A percentile compares a stretch with the other conserved stretches of the same genome.
Conservation (phyloP, 2,113 vertebrate genomes). For the Okapia johnstoni region DNA sequence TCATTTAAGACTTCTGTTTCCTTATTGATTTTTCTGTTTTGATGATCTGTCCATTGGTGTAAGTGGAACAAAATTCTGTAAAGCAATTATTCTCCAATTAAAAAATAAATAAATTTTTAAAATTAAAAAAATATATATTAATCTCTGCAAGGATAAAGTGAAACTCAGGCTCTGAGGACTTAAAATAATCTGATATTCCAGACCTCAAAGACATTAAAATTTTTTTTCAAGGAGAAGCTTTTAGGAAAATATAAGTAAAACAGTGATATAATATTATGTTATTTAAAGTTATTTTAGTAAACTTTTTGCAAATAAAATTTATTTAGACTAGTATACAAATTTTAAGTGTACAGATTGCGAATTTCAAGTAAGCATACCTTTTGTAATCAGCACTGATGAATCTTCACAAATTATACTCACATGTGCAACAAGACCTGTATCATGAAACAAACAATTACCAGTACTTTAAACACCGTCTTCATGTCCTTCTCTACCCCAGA, state of each 20-base stretch:
- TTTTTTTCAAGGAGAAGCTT: background rate
- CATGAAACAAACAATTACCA: background rate
- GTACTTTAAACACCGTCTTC: background rate
- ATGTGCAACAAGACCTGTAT: background rate
- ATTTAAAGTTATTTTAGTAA: background rate
- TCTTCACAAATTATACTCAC: background rate
- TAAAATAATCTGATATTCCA: background rate
- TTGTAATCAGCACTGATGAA: background rate
- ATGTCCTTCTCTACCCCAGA: background rate
- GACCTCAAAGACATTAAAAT: background rate
- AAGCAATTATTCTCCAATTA: background rate
- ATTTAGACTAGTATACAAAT: background rate
- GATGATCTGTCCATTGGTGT: background rate
- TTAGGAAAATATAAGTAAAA: background rate
- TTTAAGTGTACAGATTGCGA: background rate
- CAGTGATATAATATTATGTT: background rate
- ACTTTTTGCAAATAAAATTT: background rate
- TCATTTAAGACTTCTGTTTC: background rate
- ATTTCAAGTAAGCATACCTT: background rate
- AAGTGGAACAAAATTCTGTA: background rate
- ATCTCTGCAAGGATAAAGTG: background rate
- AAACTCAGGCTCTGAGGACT: background rate
- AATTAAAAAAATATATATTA: background rate
- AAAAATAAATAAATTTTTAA: background rate
- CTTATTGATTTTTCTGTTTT: background rate